Base-by-base conservation (phyloP, 2,113 vertebrate species). In the Chiloscyllium plagiosum region DNA sequence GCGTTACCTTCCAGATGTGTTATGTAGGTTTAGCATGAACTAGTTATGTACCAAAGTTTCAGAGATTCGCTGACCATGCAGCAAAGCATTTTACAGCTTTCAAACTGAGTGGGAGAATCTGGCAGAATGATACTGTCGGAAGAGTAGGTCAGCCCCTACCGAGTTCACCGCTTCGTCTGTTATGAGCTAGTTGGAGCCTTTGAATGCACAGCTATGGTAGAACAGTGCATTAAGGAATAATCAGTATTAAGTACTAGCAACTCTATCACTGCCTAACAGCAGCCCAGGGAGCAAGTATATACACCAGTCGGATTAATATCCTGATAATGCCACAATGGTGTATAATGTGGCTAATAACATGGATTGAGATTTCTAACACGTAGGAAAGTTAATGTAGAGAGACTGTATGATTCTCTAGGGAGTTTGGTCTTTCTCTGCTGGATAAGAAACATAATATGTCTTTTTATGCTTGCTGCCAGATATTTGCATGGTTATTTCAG, bases 301-400 rank as follows among this genome's bases (percentile, higher is more conserved):
- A 95, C 66, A 80, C 86, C 4, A 85, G 37, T 8, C 12, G 65
- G 69, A 1, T 72, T 47, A 94, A 96, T 83, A 42, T 96, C 95
- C 95, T 13, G 95, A 29, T 96, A 93, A 65, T 0, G 68, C 96
- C 1, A 47, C 69, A 2, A 93, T 96, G 95, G 96, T 96, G 96
- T 33, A 95, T 95, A 95, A 42, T 2, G 90, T 85, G 96, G 96
- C 3, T 76, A 96, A 93, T 70, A 52, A 68, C 6, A 0, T 92
- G 29, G 94, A 96, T 95, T 96, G 61, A 95, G 96, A 80, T 93
- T 96, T 96, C 66, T 24, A 94, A 96, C 96, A 17, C 68, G 47
- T 12, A 61, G 95, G 78, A 83, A 95, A 72, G 95, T 95, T 96
- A 96, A 95, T 95, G 94, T 95, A 95, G 95, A 52, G 70, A 93